Evolutionary conservation across 2,797 vertebrate genomes (phyloP), one percentile per base, ranked within the genome.

Genomic region (Otolemur crassicaudatus): DNA sequence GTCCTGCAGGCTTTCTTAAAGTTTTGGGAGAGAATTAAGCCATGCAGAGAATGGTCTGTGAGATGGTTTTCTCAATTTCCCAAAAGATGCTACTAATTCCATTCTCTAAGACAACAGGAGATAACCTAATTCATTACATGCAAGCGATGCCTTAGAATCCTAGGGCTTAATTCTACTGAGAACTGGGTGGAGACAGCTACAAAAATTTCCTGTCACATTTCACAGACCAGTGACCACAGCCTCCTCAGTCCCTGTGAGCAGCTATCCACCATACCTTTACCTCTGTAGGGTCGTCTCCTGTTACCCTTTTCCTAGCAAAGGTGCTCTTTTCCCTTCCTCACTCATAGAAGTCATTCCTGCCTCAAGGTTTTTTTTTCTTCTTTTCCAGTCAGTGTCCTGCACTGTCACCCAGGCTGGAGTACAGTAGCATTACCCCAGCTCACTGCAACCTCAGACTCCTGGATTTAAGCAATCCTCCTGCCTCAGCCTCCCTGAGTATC

Each of bases 141-240:
- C 72, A 81, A 27, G 46, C 34, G 43, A 75, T 90, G 43, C 31
- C 19, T 96, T 79, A 34, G 61, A 77, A 46, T 82, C 46, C 34
- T 13, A 77, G 43, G 73, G 29, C 67, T 95, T 76, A 25, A 91
- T 93, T 87, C 90, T 88, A 3, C 27, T 4, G 29, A 88, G 53
- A 81, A 83, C 60, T 75, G 40, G 70, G 76, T 84, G 72, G 37
- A 67, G 40, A 60, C 9, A 20, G 34, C 77, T 90, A 23, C 56
- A 88, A 58, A 89, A 69, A 61, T 94, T 94, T 73, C 63, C 58
- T 31, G 4, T 86, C 84, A 65, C 17, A 60, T n/a, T 87, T 94
- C 40, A 85, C 12, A 73, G 58, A 87, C 43, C 27, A 70, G 23
- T 49, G 11, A 90, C 58, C 70, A 79, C 9, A 25, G 56, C 29